Evolutionary conservation across 2,888 invertebrate species (phyloP).

Genomic region (Lasioglossum pauxillum): DNA sequence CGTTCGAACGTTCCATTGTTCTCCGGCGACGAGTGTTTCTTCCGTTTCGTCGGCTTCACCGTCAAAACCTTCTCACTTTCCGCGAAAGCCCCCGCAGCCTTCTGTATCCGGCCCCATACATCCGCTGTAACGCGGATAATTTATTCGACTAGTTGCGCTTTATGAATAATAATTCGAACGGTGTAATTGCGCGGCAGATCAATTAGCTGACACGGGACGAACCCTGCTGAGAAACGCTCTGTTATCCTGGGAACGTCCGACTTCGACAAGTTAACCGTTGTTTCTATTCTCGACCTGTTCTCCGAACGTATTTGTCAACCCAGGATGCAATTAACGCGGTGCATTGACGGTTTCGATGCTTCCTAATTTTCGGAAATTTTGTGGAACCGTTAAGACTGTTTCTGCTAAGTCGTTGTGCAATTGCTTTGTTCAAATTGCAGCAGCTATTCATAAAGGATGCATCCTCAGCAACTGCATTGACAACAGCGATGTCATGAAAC

Average conservation of each 20-base stretch:
- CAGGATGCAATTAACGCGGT: neutral
- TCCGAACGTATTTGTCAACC: neutral
- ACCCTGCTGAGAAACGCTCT: neutral
- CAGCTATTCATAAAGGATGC: too few relatives aligned
- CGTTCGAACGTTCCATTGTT: conserved; percentile 26
- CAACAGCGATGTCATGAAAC: neutral
- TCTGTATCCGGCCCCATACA: neutral
- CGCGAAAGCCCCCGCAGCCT: neutral
- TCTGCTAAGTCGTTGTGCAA: too few relatives aligned
- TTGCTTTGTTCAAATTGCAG: too few relatives aligned
- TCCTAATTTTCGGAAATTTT: neutral
- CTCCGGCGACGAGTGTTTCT: conserved; percentile 13
- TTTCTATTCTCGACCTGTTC: neutral
- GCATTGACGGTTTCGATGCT: neutral
- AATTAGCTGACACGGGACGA: neutral
- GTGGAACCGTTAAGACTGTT: neutral
- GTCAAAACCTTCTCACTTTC: neutral
- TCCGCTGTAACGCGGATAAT: conserved; percentile 7
- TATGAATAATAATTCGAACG: conserved; percentile 8
- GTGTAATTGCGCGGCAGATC: neutral
- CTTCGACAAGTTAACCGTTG: neutral
- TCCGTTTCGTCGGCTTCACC: conserved; percentile 21
- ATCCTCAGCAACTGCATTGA: neutral
- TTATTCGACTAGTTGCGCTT: conserved; percentile 19
- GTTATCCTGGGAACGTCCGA: neutral